Evolutionary conservation across 2,888 invertebrate genomes (phyloP).

Genomic region (Phlogophora meticulosa): DNA sequence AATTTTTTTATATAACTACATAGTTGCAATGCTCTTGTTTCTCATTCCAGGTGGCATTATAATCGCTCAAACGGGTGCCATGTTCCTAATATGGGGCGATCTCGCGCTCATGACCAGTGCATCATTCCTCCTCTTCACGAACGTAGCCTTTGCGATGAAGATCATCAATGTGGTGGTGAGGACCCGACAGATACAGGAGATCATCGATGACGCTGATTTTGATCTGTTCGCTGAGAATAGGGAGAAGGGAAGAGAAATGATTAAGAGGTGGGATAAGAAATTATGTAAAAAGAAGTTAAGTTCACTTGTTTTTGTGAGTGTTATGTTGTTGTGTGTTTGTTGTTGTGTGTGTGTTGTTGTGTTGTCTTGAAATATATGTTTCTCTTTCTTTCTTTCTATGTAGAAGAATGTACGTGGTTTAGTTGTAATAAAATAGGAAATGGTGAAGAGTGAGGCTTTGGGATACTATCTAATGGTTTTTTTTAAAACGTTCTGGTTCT

Average conservation of each 20-base stretch:
- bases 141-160: slow-evolving; percentile 76
- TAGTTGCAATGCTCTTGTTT: not conserved
- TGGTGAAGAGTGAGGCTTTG: too few relatives aligned
- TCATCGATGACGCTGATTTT: slow-evolving; percentile 71
- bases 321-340: too few relatives aligned
- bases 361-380: too few relatives aligned
- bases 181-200: slow-evolving; percentile 66
- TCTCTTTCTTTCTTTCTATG: too few relatives aligned
- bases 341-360: too few relatives aligned
- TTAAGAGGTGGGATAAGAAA: slow-evolving; percentile 76
- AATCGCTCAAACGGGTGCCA: slow-evolving; percentile 81
- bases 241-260: slow-evolving; percentile 67
- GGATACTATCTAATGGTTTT: too few relatives aligned
- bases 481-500: too few relatives aligned
- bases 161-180: slow-evolving; percentile 73
- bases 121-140: slow-evolving; percentile 81
- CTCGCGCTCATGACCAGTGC: slow-evolving; percentile 79
- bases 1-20: too few relatives aligned
- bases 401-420: too few relatives aligned
- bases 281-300: too few relatives aligned
- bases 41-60: slow-evolving; percentile 75
- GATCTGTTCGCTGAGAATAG: slow-evolving; percentile 68
- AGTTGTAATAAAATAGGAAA: too few relatives aligned
- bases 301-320: too few relatives aligned
- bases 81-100: slow-evolving; percentile 83